These are phyloP conservation scores for Tautogolabrus adspersus DNA, from an alignment of 2,113 vertebrate genomes.

Conservation along the genomic window DNA sequence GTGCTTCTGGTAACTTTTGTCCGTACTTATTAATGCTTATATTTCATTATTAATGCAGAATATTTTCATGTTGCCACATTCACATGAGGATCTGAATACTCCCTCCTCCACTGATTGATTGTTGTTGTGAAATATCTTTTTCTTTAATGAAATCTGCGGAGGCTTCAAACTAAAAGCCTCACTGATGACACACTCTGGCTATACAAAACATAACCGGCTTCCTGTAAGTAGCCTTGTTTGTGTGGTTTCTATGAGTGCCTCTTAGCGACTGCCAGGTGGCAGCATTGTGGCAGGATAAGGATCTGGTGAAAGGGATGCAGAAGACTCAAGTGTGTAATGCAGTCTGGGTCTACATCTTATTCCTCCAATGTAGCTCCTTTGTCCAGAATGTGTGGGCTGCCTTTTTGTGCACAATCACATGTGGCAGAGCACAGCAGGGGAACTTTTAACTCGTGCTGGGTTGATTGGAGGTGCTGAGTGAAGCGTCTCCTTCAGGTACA, in stretches of 20 bases:
- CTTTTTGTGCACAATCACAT: background rate
- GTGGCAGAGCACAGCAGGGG: background rate
- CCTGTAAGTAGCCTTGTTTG: background rate
- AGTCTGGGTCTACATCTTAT: background rate
- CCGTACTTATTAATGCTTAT: too few species aligned
- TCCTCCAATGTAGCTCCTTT: constrained; percentile 17
- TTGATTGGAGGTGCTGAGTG: constrained; percentile 30
- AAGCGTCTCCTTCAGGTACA: constrained; percentile 31
- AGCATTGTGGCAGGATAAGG: constrained; percentile 10
- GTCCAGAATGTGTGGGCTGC: constrained; percentile 12
- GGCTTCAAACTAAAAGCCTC: background rate
- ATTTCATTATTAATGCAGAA: too few species aligned
- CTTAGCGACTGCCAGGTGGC: constrained; percentile 28
- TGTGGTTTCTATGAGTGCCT: background rate
- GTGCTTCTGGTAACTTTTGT: too few species aligned
- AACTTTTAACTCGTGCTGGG: background rate
- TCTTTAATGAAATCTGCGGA: background rate
- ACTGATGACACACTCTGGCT: background rate
- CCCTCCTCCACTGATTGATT: too few species aligned
- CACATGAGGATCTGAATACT: background rate
- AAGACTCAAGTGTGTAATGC: constrained; percentile 16
- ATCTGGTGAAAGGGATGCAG: background rate
- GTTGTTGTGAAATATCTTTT: too few species aligned
- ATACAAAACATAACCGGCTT: background rate
- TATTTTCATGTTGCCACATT: background rate